A percentile compares a stretch with the other conserved stretches of the same genome.
Evolutionary conservation across 2,888 invertebrate genomes (phyloP).

Genomic region (Ametastegia equiseti): DNA sequence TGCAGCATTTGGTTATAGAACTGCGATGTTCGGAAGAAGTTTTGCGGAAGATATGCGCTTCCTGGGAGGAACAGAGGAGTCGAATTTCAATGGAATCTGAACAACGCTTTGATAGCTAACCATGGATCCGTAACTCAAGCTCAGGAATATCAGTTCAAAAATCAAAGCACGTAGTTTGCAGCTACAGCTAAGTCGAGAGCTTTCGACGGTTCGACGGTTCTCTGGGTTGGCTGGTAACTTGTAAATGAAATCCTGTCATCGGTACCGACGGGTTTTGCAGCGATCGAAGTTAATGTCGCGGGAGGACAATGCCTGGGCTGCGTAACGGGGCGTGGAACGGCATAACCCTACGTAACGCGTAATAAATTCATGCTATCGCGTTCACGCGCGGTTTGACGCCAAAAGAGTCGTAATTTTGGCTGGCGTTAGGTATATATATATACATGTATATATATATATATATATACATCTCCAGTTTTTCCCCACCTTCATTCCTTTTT

Average conservation of each 20-base stretch:
- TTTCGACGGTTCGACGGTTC: too few relatives aligned
- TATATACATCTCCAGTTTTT: not conserved
- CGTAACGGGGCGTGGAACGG: constrained; percentile 37
- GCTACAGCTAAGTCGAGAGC: not conserved
- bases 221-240: constrained; percentile 15
- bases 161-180: constrained; percentile 21
- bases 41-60: not conserved
- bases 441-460: too few relatives aligned
- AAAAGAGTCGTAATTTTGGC: constrained; percentile 66
- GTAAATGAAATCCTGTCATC: constrained; percentile 46
- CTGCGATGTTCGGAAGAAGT: not conserved
- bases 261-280: constrained; percentile 21
- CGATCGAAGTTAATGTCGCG: constrained; percentile 43
- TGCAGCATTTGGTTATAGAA: not conserved
- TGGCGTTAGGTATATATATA: too few relatives aligned
- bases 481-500: constrained; percentile 46
- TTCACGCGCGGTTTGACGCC: constrained; percentile 70
- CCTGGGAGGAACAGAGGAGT: not conserved
- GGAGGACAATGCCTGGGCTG: constrained; percentile 44
- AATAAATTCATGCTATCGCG: constrained; percentile 67
- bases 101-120: not conserved
- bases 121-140: not conserved
- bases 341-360: constrained; percentile 50
- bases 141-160: not conserved
- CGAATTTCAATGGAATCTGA: not conserved